Evolutionary conservation across 2,888 invertebrate genomes (phyloP).

Genomic region (Hecatera dysodea): DNA sequence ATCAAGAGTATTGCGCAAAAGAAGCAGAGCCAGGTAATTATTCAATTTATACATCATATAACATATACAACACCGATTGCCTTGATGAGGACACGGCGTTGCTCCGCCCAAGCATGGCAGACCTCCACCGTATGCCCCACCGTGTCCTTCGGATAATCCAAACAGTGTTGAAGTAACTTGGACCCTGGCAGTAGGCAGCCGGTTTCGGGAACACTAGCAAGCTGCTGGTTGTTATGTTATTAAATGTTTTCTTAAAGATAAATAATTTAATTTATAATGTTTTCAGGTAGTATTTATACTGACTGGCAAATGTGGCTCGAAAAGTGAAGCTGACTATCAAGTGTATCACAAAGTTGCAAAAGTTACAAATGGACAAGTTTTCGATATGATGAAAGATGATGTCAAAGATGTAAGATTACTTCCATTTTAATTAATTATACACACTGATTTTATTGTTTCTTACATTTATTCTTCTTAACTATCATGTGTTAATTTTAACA

Average conservation of each 20-base stretch:
- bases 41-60: neutral
- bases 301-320: constrained; percentile 71
- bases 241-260: too few species aligned
- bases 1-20: constrained; percentile 73
- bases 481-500: constrained; percentile 49
- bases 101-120: too few species aligned
- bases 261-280: constrained; percentile 7
- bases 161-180: too few species aligned
- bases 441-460: neutral
- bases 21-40: constrained; percentile 75
- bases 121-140: too few species aligned
- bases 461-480: neutral
- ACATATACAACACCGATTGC: too few species aligned
- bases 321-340: constrained; percentile 52
- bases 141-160: too few species aligned
- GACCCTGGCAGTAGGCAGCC: too few species aligned
- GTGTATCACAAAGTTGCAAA: constrained; percentile 74
- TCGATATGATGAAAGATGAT: constrained; percentile 72
- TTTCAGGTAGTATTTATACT: constrained; percentile 78
- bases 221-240: too few species aligned
- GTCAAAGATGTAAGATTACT: constrained; percentile 70
- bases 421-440: neutral
- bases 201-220: too few species aligned
- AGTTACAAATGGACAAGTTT: constrained; percentile 77
- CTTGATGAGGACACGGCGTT: too few species aligned